Conservation (phyloP, 1,140 invertebrate species). For the Bombus superbus region DNA sequence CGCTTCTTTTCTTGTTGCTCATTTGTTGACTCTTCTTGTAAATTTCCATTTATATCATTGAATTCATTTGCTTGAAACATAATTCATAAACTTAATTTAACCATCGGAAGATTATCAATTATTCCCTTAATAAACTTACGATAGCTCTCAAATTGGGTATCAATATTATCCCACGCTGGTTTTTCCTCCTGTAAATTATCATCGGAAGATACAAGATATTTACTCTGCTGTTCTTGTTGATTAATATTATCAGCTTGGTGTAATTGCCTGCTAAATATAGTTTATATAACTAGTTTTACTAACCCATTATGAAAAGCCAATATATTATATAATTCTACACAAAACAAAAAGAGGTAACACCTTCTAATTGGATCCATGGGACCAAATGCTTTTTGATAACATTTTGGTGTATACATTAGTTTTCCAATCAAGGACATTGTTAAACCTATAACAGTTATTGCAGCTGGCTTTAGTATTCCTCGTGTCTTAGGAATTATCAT, state of each 20-base stretch:
- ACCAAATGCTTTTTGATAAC: background rate
- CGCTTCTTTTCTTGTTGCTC: background rate
- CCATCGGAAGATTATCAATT: background rate
- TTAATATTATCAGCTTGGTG: accelerated
- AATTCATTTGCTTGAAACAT: constrained; percentile 12
- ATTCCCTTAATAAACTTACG: background rate
- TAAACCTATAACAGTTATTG: accelerated
- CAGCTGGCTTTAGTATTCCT: accelerated
- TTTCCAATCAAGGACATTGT: background rate
- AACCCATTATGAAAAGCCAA: too few relatives aligned
- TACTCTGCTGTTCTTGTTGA: background rate
- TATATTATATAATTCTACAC: background rate
- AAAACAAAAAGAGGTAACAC: background rate
- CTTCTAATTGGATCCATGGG: accelerated
- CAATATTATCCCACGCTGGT: background rate
- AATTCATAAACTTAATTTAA: background rate
- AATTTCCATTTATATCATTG: background rate
- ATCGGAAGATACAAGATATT: too few relatives aligned
- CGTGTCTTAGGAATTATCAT: accelerated
- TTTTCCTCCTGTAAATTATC: background rate
- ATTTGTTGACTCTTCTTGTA: background rate
- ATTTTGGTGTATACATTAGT: accelerated
- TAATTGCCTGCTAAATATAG: background rate
- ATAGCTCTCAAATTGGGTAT: background rate
- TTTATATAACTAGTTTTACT: background rate